Evolutionary conservation across 2,113 vertebrate species (phyloP).

Genomic region (Labeo rohita): DNA sequence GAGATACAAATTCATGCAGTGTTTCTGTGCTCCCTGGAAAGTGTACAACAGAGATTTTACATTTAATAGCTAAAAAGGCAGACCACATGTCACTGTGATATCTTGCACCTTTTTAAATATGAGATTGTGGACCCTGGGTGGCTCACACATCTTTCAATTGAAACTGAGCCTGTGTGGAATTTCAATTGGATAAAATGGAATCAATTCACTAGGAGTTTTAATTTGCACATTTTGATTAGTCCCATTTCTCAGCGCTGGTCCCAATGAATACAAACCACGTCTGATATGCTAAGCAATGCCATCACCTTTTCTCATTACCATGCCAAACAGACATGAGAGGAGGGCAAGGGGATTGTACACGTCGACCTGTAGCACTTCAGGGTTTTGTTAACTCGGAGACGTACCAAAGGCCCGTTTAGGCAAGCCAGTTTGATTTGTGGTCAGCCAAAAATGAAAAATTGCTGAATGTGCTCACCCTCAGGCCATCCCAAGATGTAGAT

Average conservation of each 20-base stretch:
- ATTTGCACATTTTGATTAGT: conserved; percentile 55
- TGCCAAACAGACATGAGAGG: neutral
- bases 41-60: neutral
- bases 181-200: conserved; percentile 38
- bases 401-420: neutral
- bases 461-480: too few species aligned
- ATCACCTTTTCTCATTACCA: conserved; percentile 39
- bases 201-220: conserved; percentile 42
- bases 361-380: neutral
- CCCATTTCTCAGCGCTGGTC: conserved; percentile 42
- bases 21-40: neutral
- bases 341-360: neutral
- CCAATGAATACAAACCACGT: conserved; percentile 41
- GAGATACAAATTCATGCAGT: neutral
- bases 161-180: conserved; percentile 50
- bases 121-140: conserved; percentile 11
- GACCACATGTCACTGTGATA: neutral
- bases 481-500: too few species aligned
- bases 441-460: neutral
- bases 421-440: neutral
- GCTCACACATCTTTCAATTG: conserved; percentile 35
- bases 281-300: conserved; percentile 33
- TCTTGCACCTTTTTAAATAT: conserved; percentile 7
- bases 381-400: conserved; percentile 9
- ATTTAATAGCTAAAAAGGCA: neutral